Percentiles rank a stretch among this genome's conserved stretches.
phyloP scores from a whole-genome alignment of 1,140 invertebrate genomes.

The Meteorus sp. region DNA sequence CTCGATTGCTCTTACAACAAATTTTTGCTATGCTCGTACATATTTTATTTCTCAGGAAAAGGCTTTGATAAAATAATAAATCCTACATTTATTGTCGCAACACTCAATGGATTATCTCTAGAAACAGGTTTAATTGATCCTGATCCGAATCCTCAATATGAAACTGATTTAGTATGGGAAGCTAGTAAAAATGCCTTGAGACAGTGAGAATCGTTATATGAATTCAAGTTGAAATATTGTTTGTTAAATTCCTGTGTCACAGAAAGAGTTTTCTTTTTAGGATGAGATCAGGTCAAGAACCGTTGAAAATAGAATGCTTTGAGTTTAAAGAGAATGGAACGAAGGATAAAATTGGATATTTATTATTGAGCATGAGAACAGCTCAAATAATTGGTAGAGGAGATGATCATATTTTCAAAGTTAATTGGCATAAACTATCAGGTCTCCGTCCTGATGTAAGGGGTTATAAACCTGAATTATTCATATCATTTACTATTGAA shows the following conservation, averaged over 20 bases:
- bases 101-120: conserved; percentile 56
- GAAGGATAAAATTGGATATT: conserved; percentile 58
- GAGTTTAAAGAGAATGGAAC: conserved; percentile 47
- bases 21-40: background rate
- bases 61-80: conserved; percentile 57
- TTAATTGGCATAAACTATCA: conserved; percentile 56
- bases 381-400: conserved; percentile 53
- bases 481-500: conserved; percentile 56
- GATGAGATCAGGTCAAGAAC: conserved; percentile 56
- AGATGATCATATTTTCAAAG: conserved; percentile 36
- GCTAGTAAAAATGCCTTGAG: conserved; percentile 54
- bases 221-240: background rate
- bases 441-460: conserved; percentile 56
- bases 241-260: too few relatives aligned
- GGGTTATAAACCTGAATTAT: conserved; percentile 55
- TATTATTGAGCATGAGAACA: conserved; percentile 55
- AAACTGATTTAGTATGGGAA: conserved; percentile 60
- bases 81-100: conserved; percentile 54
- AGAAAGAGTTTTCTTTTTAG: conserved; percentile 40
- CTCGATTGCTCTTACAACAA: background rate
- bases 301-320: conserved; percentile 60
- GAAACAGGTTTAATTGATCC: conserved; percentile 55
- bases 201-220: conserved; percentile 40
- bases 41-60: conserved; percentile 40
- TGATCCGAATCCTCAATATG: conserved; percentile 48